Percentiles rank a stretch among this genome's conserved stretches.
These are phyloP conservation scores for Schizothorax lantsangensis DNA, from an alignment of 2,797 vertebrate species.

Conservation along the genomic window DNA sequence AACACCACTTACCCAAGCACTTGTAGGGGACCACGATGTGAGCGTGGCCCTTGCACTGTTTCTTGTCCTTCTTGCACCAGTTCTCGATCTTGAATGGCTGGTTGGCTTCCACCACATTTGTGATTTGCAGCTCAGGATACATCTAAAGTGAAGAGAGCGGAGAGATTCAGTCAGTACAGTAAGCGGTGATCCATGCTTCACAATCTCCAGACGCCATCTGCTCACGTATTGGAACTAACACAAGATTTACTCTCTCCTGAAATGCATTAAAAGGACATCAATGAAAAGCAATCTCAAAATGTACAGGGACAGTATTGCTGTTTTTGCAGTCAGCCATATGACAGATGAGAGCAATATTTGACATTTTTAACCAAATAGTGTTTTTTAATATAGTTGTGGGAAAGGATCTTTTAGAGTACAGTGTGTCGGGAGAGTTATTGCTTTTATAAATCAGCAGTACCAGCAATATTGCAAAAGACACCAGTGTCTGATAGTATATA, in stretches of 20 bases:
- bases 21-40: constrained; percentile 93
- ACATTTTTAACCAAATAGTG: constrained; percentile 28
- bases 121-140: constrained; percentile 95
- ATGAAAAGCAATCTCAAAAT: constrained; percentile 53
- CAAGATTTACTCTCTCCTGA: constrained; percentile 65
- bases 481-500: not conserved
- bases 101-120: constrained; percentile 95
- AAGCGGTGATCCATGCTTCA: constrained; percentile 63
- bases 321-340: constrained; percentile 43
- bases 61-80: constrained; percentile 95
- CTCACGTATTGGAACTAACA: constrained; percentile 65
- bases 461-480: not conserved
- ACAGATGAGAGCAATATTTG: constrained; percentile 56
- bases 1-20: constrained; percentile 88
- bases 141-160: constrained; percentile 78
- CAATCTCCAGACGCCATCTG: constrained; percentile 68
- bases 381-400: constrained; percentile 42
- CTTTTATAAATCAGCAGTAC: not conserved
- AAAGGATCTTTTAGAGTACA: not conserved
- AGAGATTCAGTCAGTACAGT: constrained; percentile 54
- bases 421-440: not conserved
- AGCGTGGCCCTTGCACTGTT: constrained; percentile 90
- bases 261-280: constrained; percentile 71
- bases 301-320: not conserved
- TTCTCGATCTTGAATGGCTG: constrained; percentile 90